Evolutionary conservation across 2,113 vertebrate species (phyloP), one percentile per base, ranked within the genome.

Genomic region (Lates calcarifer): DNA sequence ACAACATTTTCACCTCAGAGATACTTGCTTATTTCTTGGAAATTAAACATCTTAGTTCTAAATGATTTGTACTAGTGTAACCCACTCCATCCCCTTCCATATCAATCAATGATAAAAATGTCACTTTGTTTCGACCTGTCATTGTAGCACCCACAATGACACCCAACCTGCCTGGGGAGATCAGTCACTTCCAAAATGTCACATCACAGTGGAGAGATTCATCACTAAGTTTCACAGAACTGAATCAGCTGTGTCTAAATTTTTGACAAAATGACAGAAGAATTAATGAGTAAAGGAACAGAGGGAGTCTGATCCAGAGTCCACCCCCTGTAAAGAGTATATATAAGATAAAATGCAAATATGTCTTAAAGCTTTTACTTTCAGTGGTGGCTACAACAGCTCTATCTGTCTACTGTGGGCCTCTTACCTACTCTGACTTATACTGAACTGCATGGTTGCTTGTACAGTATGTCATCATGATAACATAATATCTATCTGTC

Each of bases 401-500:
- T 55, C 8, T 24, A 8, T 74, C 47, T 8, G 15, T 26, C 63
- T 55, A 17, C 26, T 20, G 39, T 20, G 7, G 64, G 8, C 24
- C 57, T 22, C 20, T 51, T 15, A 28, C 8, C 24, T 26, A 43
- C 43, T 53, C 29, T 45, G 14, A 56, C 66, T 77, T 39, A 39
- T 0, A 18, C 3, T 74, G 47, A 57, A 57, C 5, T 67, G 29
- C 18, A 28, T 26, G 26, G 28, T 28, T 15, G 29, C 15, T 76
- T 45, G 47, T 33, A 12, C 47, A 63, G 43, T 45, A 6, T 1
- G 45, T 47, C 45, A 5, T 49, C 55, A 12, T 31, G 33, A 84
- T 75, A 66, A 74, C 49, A 55, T 79, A 29, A 71, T 31, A 31
- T 58, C 53, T 22, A 5, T 81, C 66, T 83, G 62, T 80, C 78